Percentiles rank a stretch among this genome's conserved stretches.
Conservation (phyloP, 2,888 invertebrate species). For the Rhyacophila evoluta region DNA sequence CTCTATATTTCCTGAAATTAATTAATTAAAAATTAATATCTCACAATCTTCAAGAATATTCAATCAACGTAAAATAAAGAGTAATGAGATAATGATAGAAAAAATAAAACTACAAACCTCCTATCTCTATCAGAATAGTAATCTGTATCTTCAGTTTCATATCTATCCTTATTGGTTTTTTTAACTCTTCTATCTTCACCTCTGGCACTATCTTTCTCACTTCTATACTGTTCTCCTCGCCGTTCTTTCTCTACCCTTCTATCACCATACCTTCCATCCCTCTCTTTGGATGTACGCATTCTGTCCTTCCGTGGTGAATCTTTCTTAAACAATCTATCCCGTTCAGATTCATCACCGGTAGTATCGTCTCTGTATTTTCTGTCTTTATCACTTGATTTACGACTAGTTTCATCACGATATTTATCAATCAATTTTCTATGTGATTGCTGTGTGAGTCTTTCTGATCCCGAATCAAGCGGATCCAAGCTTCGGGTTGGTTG, state of each 20-base stretch:
- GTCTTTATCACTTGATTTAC: slow-evolving; percentile 57
- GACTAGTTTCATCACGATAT: slow-evolving; percentile 62
- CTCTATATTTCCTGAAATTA: slow-evolving; percentile 64
- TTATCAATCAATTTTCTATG: slow-evolving; percentile 58
- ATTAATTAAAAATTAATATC: too few species aligned
- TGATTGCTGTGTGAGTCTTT: slow-evolving; percentile 60
- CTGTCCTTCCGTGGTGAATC: slow-evolving; percentile 52
- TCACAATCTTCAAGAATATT: too few species aligned
- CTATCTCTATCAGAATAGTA: slow-evolving; percentile 73
- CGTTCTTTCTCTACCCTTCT: slow-evolving; percentile 61
- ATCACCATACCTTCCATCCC: slow-evolving; percentile 57
- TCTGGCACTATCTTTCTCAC: slow-evolving; percentile 59
- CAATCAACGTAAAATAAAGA: slow-evolving; percentile 3
- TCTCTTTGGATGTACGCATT: slow-evolving; percentile 49
- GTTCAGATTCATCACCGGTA: slow-evolving; percentile 66
- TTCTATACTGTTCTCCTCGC: slow-evolving; percentile 59
- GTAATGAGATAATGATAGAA: too few species aligned
- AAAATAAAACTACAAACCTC: too few species aligned
- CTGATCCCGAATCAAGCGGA: slow-evolving; percentile 59
- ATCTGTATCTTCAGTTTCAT: slow-evolving; percentile 77
- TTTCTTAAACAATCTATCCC: slow-evolving; percentile 62
- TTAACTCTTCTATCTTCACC: slow-evolving; percentile 61
- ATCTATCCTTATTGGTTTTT: slow-evolving; percentile 66
- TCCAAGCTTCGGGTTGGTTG: slow-evolving; percentile 61
- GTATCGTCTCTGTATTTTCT: slow-evolving; percentile 59